Conservation (phyloP, 2,113 vertebrate species). For the Xiphias gladius region DNA sequence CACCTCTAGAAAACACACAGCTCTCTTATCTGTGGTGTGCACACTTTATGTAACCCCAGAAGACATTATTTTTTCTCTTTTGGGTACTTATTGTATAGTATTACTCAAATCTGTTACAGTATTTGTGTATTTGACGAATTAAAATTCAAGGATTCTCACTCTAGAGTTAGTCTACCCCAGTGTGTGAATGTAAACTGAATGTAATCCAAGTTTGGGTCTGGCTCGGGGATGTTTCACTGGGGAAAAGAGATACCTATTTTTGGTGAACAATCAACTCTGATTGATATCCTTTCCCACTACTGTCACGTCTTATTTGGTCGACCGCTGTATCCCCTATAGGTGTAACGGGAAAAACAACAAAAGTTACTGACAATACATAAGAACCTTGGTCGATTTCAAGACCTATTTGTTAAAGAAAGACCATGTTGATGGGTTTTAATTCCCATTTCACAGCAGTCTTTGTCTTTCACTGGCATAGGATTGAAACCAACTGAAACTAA, state of each 20-base stretch:
- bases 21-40: not conserved
- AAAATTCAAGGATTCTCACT: conserved; percentile 2
- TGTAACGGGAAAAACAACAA: not conserved
- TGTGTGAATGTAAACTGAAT: conserved; percentile 25
- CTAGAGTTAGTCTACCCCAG: conserved; percentile 1
- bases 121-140: conserved; percentile 38
- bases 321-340: not conserved
- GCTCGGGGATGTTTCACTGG: conserved; percentile 16
- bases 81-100: not conserved
- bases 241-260: conserved; percentile 16
- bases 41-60: conserved; percentile 1
- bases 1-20: not conserved
- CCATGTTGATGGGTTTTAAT: not conserved
- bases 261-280: not conserved
- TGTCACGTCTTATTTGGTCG: conserved; percentile 42
- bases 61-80: not conserved
- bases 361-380: not conserved
- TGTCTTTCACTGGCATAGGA: conserved; percentile 11
- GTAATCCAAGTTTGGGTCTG: conserved; percentile 21
- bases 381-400: conserved; percentile 8
- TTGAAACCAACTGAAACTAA: conserved; percentile 42
- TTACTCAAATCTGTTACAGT: conserved; percentile 32
- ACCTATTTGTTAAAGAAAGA: conserved; percentile 21
- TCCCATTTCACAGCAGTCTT: not conserved
- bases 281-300: conserved; percentile 9